A percentile compares a stretch with the other conserved stretches of the same genome.
These are phyloP conservation scores for Python bivittatus DNA, from an alignment of 2,113 vertebrate species.

Conservation along the genomic window DNA sequence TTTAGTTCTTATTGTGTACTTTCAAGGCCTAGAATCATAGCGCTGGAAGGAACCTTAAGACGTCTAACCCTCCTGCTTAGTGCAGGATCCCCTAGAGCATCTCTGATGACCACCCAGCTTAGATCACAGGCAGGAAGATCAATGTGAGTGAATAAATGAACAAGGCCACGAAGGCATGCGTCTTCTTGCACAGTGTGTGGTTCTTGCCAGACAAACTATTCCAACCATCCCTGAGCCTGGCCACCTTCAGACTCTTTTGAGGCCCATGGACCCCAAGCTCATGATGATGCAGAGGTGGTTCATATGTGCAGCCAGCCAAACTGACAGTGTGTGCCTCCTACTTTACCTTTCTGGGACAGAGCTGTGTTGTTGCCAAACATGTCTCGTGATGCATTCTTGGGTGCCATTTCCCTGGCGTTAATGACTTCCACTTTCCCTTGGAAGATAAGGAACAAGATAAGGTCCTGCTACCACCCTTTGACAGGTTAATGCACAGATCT, in stretches of 20 bases:
- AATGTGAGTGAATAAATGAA: background rate
- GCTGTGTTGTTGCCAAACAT: conserved; percentile 85
- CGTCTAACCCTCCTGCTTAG: background rate
- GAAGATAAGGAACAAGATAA: background rate
- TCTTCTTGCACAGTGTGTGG: background rate
- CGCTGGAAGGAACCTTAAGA: background rate
- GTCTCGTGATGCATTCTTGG: conserved; percentile 62
- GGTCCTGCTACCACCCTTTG: background rate
- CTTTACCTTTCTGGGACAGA: conserved; percentile 80
- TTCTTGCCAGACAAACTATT: background rate
- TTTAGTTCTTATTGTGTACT: background rate
- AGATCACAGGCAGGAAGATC: background rate
- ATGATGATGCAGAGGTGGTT: background rate
- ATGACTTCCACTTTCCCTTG: conserved; percentile 87
- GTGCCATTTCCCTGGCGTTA: conserved; percentile 90
- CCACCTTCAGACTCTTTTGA: background rate
- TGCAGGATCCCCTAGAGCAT: background rate
- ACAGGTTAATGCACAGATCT: background rate
- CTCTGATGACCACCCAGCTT: background rate
- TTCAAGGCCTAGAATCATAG: background rate
- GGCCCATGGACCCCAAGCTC: background rate
- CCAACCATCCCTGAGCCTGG: background rate
- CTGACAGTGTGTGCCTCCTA: background rate
- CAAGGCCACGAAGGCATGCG: background rate
- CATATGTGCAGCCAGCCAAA: background rate